Evolutionary conservation across 1,140 invertebrate genomes (phyloP), one percentile per base, ranked within the genome.

Genomic region (Drosophila takahashii): DNA sequence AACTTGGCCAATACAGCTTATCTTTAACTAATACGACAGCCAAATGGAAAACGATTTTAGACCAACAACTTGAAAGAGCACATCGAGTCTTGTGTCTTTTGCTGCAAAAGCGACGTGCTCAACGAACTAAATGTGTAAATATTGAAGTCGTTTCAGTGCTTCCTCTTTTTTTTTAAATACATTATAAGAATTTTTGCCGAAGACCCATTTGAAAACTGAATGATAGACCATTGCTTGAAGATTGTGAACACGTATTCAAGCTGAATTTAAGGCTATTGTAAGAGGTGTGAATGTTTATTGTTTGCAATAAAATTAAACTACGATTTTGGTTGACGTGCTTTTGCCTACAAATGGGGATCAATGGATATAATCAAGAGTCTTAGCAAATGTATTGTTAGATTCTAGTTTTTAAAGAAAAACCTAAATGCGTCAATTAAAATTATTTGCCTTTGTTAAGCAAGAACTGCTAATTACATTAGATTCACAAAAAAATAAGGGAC

Each of bases 261-360:
- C 74, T 58, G 34, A 50, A 42, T 61, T 64, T 45, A 29, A 50
- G 45, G 29, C 39, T 41, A 44, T 52, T 78, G 69, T 78, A 75
- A 70, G 77, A 77, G 73, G 62, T 70, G 53, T 56, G 39, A 56
- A 86, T 61, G 50, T 86, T 80, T 64, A 85, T 85, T 86, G 77
- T 81, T 86, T 87, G 69, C 83, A 87, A 85, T 85, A 85, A 83
- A 83, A 60, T 52, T 85, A 86, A 84, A 75, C 54, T 81, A 62
- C 32, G 53, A 48, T 44, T 58, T 41, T 7, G 8, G 7, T 50
- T 36, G 36, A 27, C 36, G 22, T 51, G 42, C 29, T 56, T 56
- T 37, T 42, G 13, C 27, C 36, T 41, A 7, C 15, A 11, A 34
- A 16, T 16, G 41, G 41, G 8, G 13, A 18, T 1, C 13, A 45